Evolutionary conservation across 2,113 vertebrate genomes (phyloP), one percentile per base, ranked within the genome.

Genomic region (Alexandromys fortis): DNA sequence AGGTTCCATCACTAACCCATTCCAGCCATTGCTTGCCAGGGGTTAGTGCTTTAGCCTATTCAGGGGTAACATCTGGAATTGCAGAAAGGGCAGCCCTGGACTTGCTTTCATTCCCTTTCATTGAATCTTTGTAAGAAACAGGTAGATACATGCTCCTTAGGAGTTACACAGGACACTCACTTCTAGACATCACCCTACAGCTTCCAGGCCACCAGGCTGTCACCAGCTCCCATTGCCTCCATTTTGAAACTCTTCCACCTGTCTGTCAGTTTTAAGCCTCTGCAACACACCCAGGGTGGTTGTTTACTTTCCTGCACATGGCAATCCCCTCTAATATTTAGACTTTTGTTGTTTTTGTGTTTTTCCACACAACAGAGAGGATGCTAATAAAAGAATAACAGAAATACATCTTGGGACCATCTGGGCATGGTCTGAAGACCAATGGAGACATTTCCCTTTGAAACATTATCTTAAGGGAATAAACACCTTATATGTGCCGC

Each of bases 401-500:
- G 33, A 90, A 73, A 12, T 14, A 76, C 4, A 58, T 38, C 76
- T 67, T 79, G 6, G 26, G 22, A 81, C 24, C 6, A 33, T 81
- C 21, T 86, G 70, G 16, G 68, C 55, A 88, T 42, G 42, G 35
- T 81, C 58, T 78, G n/a, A 91, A 81, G 11, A 42, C 26, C 35
- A 65, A 12, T 65, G 8, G 17, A 92, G 49, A 77, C 7, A 67
- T 73, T 86, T 89, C 42, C 33, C 21, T 63, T 92, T 78, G 22
- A 75, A 61, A 92, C 73, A 75, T 7, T 81, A 47, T 77, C n/a
- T 73, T 58, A 70, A 33, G 38, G 76, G 90, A 92, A 92, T 38
- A 86, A 94, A 88, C 13, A 65, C 33, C n/a, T 26, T n/a, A 16
- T 70, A 45, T 70, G 81, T 65, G 47, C 33, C 49, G 3, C 67